These are phyloP conservation scores for Belonocnema kinseyi DNA, from an alignment of 1,140 invertebrate genomes.

Conservation along the genomic window DNA sequence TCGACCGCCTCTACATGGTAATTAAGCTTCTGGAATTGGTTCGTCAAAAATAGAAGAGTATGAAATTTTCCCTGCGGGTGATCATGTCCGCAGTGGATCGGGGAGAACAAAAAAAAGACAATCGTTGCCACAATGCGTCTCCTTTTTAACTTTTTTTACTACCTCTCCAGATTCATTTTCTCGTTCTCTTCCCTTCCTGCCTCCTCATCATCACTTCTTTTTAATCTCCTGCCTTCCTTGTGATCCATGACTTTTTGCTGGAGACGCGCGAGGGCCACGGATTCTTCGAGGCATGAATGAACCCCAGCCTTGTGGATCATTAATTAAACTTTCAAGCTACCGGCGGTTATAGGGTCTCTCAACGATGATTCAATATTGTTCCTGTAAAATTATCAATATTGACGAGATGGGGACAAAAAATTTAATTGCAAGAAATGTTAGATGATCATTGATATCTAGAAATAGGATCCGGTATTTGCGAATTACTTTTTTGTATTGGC, in stretches of 20 bases:
- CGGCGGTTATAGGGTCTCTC: not conserved
- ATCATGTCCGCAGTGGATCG: conserved; percentile 16
- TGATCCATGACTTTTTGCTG: conserved; percentile 34
- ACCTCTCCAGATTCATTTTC: too few relatives aligned
- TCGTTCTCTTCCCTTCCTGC: not conserved
- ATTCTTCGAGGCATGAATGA: conserved; percentile 54
- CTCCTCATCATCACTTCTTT: not conserved
- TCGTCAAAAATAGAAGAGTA: conserved; percentile 25
- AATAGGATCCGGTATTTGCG: too few relatives aligned
- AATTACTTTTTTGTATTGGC: too few relatives aligned
- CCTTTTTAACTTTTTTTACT: not conserved
- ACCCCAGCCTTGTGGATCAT: conserved; percentile 41
- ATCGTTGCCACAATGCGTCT: conserved; percentile 24
- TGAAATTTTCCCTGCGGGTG: conserved; percentile 25
- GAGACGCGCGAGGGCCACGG: conserved; percentile 33
- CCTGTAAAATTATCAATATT: too few relatives aligned
- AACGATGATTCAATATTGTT: not conserved
- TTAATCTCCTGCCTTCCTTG: conserved; percentile 7
- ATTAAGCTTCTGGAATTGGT: conserved; percentile 64
- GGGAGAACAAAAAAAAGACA: conserved; percentile 20
- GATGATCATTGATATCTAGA: too few relatives aligned
- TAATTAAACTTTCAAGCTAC: conserved; percentile 50
- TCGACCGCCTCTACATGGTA: conserved; percentile 43
- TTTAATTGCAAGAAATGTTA: too few relatives aligned
- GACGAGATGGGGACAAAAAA: too few relatives aligned